Evolutionary conservation across 2,888 invertebrate genomes (phyloP), one percentile per base, ranked within the genome.

Genomic region (Cheilosia scutellata): DNA sequence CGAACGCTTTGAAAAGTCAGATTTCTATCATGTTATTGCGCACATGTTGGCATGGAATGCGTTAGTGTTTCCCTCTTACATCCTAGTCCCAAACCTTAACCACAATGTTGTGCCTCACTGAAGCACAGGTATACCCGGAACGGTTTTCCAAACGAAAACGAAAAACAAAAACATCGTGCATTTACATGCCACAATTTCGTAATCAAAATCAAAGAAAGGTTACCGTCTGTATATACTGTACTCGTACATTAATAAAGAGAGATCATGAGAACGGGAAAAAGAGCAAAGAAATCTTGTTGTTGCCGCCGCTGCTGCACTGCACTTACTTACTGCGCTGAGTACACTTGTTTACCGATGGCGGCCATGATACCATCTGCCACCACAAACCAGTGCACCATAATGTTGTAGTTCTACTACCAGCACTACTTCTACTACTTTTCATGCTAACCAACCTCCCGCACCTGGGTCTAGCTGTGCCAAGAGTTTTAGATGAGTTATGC

Each of bases 141-240:
- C 51, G 60, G 11, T 13, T 66, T 63, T 31, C 16, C 47, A 44
- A 31, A 29, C 3, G 31, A 49, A 47, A 20, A 5, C 25, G 25
- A 25, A 25, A 11, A 4, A 11, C 4, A n/a, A 62, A 29, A 31
- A 47, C 62, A 11, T 80, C 65, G 80, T 84, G 75, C 84, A 75
- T 84, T 84, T 84, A 80, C 84, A 80, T 84, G 75, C 82, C 80
- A 76, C 71, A 80, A 25, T 86, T 82, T 86, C 84, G 76, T 86
- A 86, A 86, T 80, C 80, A 57, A 82, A 84, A 86, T 86, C 76
- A 82, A 86, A 86, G 84, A 86, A 86, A 86, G 84, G 82, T 86
- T 86, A 82, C 71, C 76, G 47, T 82, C 76, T 71, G 55, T 9
- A 37, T 37, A 37, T 37, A 37, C 37, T 37, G 37, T 37, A 37